These are phyloP conservation scores for Desoria tigrina DNA, from an alignment of 2,888 invertebrate genomes.

Conservation along the genomic window DNA sequence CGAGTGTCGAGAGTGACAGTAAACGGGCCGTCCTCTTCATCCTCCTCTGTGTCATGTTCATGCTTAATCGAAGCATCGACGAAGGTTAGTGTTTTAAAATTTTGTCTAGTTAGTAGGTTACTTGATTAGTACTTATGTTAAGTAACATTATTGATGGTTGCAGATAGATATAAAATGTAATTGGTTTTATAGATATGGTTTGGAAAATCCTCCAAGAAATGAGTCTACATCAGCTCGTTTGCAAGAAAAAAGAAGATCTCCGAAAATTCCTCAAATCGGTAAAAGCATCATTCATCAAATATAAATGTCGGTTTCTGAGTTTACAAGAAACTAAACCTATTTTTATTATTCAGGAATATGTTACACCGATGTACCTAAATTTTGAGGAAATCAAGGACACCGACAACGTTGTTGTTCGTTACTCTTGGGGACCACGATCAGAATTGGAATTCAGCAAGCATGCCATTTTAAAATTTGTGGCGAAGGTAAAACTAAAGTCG, in stretches of 20 bases:
- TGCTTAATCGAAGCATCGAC: conserved; percentile 42
- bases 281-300: too few species aligned
- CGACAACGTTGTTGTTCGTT: conserved; percentile 28
- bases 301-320: too few species aligned
- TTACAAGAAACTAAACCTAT: too few species aligned
- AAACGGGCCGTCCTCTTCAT: conserved; percentile 41
- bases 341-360: conserved; percentile 40
- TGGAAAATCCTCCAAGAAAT: conserved; percentile 23
- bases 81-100: conserved; percentile 42
- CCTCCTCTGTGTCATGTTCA: conserved; percentile 40
- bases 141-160: not conserved
- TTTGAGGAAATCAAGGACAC: conserved; percentile 36
- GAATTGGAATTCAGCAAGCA: conserved; percentile 48
- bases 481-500: conserved; percentile 42
- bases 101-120: not conserved
- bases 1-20: conserved; percentile 28
- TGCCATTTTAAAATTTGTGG: conserved; percentile 44
- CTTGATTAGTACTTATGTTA: not conserved
- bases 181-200: conserved; percentile 28
- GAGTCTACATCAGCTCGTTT: conserved; percentile 31
- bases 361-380: conserved; percentile 39
- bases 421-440: conserved; percentile 50
- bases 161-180: not conserved
- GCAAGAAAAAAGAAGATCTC: conserved; percentile 39
- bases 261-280: conserved; percentile 43